Evolutionary conservation across 2,888 invertebrate species (phyloP).

Genomic region (Siphlonurus alternatus): DNA sequence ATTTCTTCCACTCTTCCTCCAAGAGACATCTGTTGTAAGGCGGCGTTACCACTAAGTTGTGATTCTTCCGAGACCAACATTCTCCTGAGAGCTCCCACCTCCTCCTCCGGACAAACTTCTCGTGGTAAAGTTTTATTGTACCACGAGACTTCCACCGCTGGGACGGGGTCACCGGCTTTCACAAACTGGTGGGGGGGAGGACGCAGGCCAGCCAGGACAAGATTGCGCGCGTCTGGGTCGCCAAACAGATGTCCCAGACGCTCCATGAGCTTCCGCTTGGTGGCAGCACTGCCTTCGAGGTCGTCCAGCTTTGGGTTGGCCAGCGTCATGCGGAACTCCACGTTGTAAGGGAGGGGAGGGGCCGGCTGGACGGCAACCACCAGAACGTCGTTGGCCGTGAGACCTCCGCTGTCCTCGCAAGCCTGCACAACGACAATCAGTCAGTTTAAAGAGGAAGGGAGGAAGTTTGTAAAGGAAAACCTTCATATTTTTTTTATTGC

Average conservation of each 20-base stretch:
- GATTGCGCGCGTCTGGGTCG: constrained; percentile 52
- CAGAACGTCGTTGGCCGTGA: constrained; percentile 60
- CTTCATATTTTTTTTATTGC: too few relatives aligned
- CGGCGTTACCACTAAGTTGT: neutral
- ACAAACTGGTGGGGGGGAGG: neutral
- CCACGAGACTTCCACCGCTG: constrained; percentile 11
- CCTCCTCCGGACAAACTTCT: constrained; percentile 56
- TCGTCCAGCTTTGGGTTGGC: constrained; percentile 45
- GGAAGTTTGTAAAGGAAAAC: too few relatives aligned
- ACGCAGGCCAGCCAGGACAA: constrained; percentile 50
- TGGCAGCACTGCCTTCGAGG: constrained; percentile 48
- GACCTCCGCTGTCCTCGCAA: constrained; percentile 54
- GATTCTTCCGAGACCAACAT: neutral
- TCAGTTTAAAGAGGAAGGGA: too few relatives aligned
- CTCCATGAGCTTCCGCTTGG: constrained; percentile 66
- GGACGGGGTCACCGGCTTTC: neutral
- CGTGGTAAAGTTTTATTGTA: constrained; percentile 62
- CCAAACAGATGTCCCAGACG: constrained; percentile 60
- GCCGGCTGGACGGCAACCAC: constrained; percentile 47
- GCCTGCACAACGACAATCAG: too few relatives aligned
- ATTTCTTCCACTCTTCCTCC: constrained; percentile 24
- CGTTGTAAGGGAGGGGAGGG: constrained; percentile 32
- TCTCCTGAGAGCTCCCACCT: constrained; percentile 44
- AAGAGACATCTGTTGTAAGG: constrained; percentile 12
- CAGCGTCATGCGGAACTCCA: constrained; percentile 67